Evolutionary conservation across 2,797 vertebrate species (phyloP), one percentile per base, ranked within the genome.

Genomic region (Syngnathus acus): DNA sequence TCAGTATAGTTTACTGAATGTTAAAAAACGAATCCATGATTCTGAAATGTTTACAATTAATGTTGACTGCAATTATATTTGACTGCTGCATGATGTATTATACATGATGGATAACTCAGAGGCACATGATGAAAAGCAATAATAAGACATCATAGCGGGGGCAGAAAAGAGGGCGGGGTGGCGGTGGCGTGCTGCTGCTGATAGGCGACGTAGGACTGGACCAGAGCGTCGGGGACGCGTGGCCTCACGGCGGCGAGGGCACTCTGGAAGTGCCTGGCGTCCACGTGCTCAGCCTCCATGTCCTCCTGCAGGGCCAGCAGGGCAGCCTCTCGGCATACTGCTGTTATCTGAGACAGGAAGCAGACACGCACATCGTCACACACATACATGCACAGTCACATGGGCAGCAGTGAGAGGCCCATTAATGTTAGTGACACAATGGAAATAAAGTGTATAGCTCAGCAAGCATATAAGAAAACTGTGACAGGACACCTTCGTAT

Each of bases 291-390:
- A 37, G 94, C 93, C 64, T 79, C 81, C 83, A 88, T 93, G 87
- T 95, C 89, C 84, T 96, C 93, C 69, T 95, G 93, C 17, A 96
- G 92, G 68, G 94, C 94, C 62, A 93, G 84, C 21, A 95, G 92
- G 67, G 92, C 95, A 43, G 94, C 96, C 87, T 98, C 96, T 84
- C 93, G 92, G 78, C 95, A 99, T 65, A 99, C 88, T 2, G 96
- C 95, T 6, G 92, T 86, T 85, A 98, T 94, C 97, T 99, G 88
- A 70, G 84, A 88, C 66, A 84, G 74, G 82, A 91, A 83, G 77
- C 84, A 89, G 77, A 88, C 74, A 82, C 74, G 81, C 26, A 47
- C 53, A 55, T 17, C 5, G 17, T 19, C 50, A 19, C 50, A 26
- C 21, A 54, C 51, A 54, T 21, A 13, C 47, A 48, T 17, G 53